phyloP scores from a whole-genome alignment of 2,888 invertebrate genomes.

The Aplocera efformata region DNA sequence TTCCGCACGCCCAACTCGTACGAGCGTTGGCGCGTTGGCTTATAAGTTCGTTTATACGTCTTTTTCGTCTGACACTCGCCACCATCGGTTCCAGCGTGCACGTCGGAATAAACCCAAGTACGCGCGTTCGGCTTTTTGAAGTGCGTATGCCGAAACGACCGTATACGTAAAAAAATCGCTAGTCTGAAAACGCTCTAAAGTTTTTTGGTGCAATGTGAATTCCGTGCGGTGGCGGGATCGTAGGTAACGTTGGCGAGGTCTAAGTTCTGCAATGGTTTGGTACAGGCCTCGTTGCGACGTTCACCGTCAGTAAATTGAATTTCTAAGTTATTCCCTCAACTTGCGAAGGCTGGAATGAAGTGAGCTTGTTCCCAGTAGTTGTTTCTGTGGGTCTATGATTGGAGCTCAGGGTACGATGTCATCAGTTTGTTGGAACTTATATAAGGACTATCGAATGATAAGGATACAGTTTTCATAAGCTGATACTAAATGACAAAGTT shows the following conservation, averaged over 20 bases:
- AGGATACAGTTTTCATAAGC: no score
- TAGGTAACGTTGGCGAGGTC: conserved; percentile 45
- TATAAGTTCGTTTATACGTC: no score
- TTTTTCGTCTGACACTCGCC: no score
- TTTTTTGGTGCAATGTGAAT: conserved; percentile 32
- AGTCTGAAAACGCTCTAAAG: no score
- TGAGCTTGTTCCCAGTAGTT: conserved; percentile 64
- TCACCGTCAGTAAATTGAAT: conserved; percentile 68
- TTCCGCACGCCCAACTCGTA: no score
- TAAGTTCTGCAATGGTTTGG: conserved; percentile 41
- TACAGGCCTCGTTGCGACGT: conserved; percentile 44
- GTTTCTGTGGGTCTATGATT: conserved; percentile 55
- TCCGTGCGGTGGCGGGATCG: conserved; percentile 33
- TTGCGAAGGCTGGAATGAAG: conserved; percentile 65
- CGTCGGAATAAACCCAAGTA: no score
- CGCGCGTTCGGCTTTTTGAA: no score
- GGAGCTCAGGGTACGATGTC: conserved; percentile 44
- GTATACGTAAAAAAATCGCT: no score
- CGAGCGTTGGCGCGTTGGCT: no score
- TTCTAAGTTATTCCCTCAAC: conserved; percentile 70
- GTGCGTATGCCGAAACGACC: no score
- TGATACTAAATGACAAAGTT: no score
- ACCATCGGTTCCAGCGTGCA: no score
- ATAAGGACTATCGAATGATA: conserved; percentile 19
- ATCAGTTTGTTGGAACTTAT: conserved; percentile 39